These are phyloP conservation scores for Acanthurus leucopareius DNA, from an alignment of 2,797 vertebrate genomes.

Conservation along the genomic window DNA sequence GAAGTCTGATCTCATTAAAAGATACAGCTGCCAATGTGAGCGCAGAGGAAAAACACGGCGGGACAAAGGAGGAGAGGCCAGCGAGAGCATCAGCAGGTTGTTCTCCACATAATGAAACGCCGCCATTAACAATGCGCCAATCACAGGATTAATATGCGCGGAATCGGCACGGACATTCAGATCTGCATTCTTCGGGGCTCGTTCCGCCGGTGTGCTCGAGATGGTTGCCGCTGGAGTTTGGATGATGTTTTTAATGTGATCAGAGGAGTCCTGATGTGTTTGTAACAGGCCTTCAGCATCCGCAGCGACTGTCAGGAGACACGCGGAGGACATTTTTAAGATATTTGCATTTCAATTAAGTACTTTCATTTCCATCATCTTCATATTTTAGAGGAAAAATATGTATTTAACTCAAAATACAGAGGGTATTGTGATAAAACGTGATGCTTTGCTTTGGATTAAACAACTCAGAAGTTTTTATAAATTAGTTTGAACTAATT, in stretches of 20 bases:
- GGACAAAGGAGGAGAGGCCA: constrained; percentile 68
- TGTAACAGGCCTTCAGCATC: background rate
- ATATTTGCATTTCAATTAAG: too few species aligned
- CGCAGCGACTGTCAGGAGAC: background rate
- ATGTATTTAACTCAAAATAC: too few species aligned
- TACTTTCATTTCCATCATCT: too few species aligned
- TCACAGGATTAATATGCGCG: constrained; percentile 32
- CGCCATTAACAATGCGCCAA: constrained; percentile 47
- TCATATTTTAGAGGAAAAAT: too few species aligned
- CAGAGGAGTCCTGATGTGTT: background rate
- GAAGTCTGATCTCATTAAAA: constrained; percentile 92
- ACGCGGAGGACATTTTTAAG: too few species aligned
- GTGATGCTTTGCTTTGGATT: too few species aligned
- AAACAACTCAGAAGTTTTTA: too few species aligned
- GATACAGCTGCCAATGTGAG: constrained; percentile 79
- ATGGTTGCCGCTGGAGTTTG: constrained; percentile 9
- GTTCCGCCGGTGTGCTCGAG: background rate
- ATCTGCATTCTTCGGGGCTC: constrained; percentile 20
- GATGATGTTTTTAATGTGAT: constrained; percentile 17
- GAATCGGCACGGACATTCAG: constrained; percentile 12
- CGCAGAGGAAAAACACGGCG: constrained; percentile 34
- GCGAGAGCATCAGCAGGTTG: constrained; percentile 54
- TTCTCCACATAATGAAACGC: constrained; percentile 62
- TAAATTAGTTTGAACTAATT: too few species aligned
- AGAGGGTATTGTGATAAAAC: too few species aligned